These are phyloP conservation scores for Catharus minimus DNA, from an alignment of 2,113 vertebrate genomes.

Conservation along the genomic window DNA sequence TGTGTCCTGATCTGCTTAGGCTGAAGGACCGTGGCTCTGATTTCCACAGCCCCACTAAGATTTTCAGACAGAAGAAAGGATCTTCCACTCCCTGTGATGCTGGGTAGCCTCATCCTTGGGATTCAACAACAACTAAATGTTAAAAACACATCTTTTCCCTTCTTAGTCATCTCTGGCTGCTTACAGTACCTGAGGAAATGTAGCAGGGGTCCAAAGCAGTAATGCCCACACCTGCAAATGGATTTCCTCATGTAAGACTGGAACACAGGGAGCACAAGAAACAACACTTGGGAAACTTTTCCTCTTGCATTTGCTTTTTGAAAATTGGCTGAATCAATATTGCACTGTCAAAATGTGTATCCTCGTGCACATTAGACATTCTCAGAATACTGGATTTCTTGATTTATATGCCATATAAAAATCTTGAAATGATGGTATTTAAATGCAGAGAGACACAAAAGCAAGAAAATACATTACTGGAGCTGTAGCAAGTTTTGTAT, in stretches of 20 bases:
- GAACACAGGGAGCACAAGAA: not conserved
- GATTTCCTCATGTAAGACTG: not conserved
- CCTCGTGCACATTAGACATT: not conserved
- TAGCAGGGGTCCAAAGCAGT: not conserved
- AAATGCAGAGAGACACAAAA: not conserved
- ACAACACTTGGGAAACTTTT: not conserved
- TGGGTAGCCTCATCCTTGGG: not conserved
- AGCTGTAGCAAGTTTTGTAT: not conserved
- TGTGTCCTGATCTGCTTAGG: fast-evolving
- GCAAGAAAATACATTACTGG: not conserved
- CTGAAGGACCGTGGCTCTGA: not conserved
- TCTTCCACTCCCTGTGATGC: not conserved
- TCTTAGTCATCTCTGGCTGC: not conserved
- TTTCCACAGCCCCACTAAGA: not conserved
- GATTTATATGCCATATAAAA: not conserved
- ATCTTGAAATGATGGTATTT: not conserved
- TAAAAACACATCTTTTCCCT: not conserved
- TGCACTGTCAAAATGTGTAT: not conserved
- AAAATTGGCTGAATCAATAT: slow-evolving; percentile 5
- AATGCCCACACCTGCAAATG: not conserved
- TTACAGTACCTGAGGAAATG: not conserved
- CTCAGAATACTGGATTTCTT: not conserved
- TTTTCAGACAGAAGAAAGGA: not conserved
- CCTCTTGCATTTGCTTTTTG: not conserved
- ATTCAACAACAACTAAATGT: not conserved